Evolutionary conservation across 2,113 vertebrate genomes (phyloP).

Genomic region (Nycticorax nycticorax): DNA sequence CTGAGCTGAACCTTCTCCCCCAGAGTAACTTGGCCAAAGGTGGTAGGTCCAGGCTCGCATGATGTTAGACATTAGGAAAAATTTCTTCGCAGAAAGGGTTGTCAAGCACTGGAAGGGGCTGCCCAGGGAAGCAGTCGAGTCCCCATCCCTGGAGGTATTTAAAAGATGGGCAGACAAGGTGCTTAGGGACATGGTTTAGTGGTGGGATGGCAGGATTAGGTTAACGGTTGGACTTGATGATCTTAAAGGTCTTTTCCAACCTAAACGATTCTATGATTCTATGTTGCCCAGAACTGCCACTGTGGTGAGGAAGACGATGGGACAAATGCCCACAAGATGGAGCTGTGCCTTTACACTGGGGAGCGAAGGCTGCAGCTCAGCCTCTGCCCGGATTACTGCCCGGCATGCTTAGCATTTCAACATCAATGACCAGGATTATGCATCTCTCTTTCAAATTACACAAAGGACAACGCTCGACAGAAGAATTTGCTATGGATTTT

Average conservation of each 20-base stretch:
- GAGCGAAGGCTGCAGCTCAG: background rate
- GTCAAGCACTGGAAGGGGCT: too few species aligned
- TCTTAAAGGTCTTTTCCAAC: too few species aligned
- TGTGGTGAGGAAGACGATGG: background rate
- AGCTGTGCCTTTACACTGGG: slow-evolving; percentile 50
- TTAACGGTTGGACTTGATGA: too few species aligned
- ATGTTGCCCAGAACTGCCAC: background rate
- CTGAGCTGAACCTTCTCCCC: background rate
- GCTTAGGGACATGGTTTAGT: too few species aligned
- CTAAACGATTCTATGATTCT: too few species aligned
- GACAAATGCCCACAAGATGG: slow-evolving; percentile 58
- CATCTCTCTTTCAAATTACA: background rate
- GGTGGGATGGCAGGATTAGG: too few species aligned
- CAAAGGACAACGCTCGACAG: background rate
- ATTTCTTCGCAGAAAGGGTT: too few species aligned
- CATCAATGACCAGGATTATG: accelerated
- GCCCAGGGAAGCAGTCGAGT: too few species aligned
- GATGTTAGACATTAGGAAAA: too few species aligned
- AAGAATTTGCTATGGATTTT: background rate
- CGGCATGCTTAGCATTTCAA: accelerated
- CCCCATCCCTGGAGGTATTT: too few species aligned
- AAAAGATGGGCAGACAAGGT: too few species aligned
- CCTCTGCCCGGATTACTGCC: background rate
- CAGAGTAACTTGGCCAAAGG: background rate
- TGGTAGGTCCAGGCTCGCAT: accelerated